phyloP scores from a whole-genome alignment of 2,797 vertebrate genomes.

The Emydoidea blandingii region DNA sequence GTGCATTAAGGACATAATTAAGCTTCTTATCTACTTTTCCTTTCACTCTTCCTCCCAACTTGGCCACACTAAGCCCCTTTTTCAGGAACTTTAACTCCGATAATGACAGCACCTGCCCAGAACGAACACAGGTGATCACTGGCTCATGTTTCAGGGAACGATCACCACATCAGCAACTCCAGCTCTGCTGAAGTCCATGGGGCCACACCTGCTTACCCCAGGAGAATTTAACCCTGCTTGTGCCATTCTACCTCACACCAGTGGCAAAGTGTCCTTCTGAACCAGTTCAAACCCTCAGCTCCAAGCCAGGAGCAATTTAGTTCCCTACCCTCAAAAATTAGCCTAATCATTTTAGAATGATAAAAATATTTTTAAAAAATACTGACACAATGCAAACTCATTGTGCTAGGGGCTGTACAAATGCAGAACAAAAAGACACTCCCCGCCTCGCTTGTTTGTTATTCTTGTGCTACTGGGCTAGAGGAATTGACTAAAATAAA shows the following conservation, averaged over 20 bases:
- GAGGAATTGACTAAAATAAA: background rate
- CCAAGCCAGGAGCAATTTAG: background rate
- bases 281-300: background rate
- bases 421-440: background rate
- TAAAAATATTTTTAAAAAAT: background rate
- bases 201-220: background rate
- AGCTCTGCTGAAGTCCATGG: background rate
- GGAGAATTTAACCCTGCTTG: background rate
- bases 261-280: background rate
- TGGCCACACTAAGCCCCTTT: background rate
- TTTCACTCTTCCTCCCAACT: background rate
- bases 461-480: background rate
- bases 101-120: background rate
- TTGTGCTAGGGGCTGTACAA: rapidly evolving
- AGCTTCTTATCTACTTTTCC: background rate
- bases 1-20: background rate
- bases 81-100: background rate
- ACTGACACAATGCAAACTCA: background rate
- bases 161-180: background rate
- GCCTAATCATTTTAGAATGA: background rate
- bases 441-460: background rate
- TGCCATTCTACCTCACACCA: background rate
- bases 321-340: background rate
- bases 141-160: background rate
- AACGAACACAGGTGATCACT: background rate